Evolutionary conservation across 2,797 vertebrate species (phyloP), one percentile per base, ranked within the genome.

Genomic region (Parotocinclus haroldoi): DNA sequence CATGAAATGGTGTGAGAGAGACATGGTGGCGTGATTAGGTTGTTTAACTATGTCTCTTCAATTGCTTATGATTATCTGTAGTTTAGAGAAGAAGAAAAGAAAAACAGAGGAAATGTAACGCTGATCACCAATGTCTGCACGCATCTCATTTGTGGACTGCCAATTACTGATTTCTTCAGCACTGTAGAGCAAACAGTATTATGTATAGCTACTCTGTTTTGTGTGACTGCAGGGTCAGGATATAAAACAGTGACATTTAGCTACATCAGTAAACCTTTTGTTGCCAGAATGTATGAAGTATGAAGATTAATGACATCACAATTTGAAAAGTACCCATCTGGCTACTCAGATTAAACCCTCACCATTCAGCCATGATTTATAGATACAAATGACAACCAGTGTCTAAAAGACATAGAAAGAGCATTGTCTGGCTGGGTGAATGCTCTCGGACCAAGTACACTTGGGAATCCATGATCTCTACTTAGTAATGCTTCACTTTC

Each of bases 261-360:
- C 42, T 48, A 73, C 57, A 76, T 63, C 27, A 45, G 61, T 70
- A 9, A 64, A 58, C 14, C 9, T 45, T 14, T 16, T 37, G 44
- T 42, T 9, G 8, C 40, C 9, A 4, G 40, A 58, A 75, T 49
- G 42, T 40, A 27, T 57, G 10, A 66, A 72, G 45, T 51, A 74
- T 63, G 69, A 53, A 74, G 42, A 51, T 10, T 9, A 40, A 65
- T 39, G 40, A 39, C 56, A 66, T 48, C 8, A n/a, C n/a, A 63
- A 37, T 66, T 54, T 42, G 61, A 63, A 60, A 53, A 44, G 69
- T 63, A 63, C 68, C 73, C 68, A 65, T 27, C 65, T 36, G 73
- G 73, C 64, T 49, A 53, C 16, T 58, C 55, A 7, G n/a, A 12
- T 57, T 17, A 50, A 72, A 42, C 6, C 18, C 0, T 45, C 14